Evolutionary conservation across 2,113 vertebrate genomes (phyloP).

Genomic region (Choloepus hoffmanni): DNA sequence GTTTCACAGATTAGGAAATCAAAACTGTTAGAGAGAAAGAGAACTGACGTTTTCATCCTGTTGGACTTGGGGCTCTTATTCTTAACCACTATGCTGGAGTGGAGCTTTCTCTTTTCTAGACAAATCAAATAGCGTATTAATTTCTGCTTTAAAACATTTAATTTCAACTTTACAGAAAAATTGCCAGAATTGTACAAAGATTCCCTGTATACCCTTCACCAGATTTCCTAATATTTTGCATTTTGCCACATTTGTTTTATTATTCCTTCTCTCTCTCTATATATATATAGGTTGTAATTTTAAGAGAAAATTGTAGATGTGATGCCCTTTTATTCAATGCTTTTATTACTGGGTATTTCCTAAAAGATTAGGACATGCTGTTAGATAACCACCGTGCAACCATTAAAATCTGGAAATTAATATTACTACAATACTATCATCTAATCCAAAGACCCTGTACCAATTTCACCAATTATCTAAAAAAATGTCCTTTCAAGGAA

Average conservation of each 20-base stretch:
- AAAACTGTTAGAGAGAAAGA: neutral
- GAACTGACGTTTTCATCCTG: neutral
- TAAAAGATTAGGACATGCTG: neutral
- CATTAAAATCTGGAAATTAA: neutral
- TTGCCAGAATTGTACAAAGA: neutral
- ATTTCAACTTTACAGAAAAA: neutral
- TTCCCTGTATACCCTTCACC: neutral
- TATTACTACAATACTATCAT: neutral
- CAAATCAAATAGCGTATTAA: neutral
- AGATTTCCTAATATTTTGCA: neutral
- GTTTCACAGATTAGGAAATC: neutral
- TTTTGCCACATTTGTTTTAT: neutral
- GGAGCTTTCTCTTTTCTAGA: neutral
- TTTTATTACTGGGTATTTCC: neutral
- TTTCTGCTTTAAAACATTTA: neutral
- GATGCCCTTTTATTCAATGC: neutral
- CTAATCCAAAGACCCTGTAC: neutral
- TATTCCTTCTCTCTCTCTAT: neutral
- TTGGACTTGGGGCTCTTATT: neutral
- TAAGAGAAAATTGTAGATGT: neutral
- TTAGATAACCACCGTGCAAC: neutral
- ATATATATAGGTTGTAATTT: neutral
- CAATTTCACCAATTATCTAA: neutral
- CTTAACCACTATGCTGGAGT: neutral
- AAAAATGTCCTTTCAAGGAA: neutral